Evolutionary conservation across 2,797 vertebrate species (phyloP).

Genomic region (Pelobates cultripes): DNA sequence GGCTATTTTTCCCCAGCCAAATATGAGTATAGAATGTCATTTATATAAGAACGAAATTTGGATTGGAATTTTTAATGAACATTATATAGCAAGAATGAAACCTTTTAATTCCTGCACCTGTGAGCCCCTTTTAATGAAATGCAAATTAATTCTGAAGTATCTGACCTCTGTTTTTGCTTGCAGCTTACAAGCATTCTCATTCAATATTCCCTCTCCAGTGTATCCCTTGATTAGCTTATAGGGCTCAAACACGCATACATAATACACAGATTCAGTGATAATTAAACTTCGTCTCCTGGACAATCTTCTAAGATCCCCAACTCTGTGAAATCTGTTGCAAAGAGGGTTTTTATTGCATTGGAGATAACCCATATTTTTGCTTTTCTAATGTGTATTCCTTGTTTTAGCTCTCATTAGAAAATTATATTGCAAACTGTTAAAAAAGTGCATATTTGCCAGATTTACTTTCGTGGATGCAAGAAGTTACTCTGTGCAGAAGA

Average conservation of each 20-base stretch:
- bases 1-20: constrained; percentile 62
- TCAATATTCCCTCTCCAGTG: constrained; percentile 51
- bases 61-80: constrained; percentile 70
- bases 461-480: too few species aligned
- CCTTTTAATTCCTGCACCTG: constrained; percentile 67
- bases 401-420: too few species aligned
- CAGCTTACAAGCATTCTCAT: constrained; percentile 58
- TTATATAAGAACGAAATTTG: constrained; percentile 63
- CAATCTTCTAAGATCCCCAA: constrained; percentile 1
- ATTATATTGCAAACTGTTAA: too few species aligned
- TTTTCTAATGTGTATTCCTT: too few species aligned
- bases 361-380: too few species aligned
- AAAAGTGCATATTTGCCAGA: too few species aligned
- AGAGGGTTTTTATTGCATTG: background rate
- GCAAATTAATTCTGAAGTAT: constrained; percentile 66
- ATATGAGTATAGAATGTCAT: constrained; percentile 67
- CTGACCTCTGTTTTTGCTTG: constrained; percentile 63
- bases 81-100: constrained; percentile 63
- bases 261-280: constrained; percentile 28
- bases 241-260: constrained; percentile 38
- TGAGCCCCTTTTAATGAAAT: constrained; percentile 63
- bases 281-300: constrained; percentile 8
- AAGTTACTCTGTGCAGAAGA: too few species aligned
- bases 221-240: constrained; percentile 53
- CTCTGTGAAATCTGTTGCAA: background rate